Conservation (phyloP, 2,888 invertebrate species). For the Hyles lineata region DNA sequence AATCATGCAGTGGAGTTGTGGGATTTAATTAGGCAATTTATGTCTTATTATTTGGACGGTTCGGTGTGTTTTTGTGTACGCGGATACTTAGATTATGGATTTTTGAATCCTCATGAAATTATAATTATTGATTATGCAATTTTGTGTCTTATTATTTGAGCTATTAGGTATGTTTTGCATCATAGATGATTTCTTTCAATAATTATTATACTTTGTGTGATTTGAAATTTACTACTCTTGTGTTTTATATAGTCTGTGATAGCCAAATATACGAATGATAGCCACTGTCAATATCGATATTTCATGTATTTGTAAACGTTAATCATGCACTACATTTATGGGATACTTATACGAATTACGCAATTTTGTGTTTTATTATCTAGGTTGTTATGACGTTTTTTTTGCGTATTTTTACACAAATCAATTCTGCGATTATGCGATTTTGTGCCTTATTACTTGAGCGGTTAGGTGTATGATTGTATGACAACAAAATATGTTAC, state of each 20-base stretch:
- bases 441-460: too few species aligned
- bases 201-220: too few species aligned
- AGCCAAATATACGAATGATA: not conserved
- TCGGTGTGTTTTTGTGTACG: not conserved
- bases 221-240: too few species aligned
- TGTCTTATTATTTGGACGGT: not conserved
- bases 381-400: not conserved
- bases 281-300: not conserved
- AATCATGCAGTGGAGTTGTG: slow-evolving; percentile 13
- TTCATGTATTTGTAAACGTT: not conserved
- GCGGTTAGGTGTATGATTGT: too few species aligned
- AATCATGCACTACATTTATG: slow-evolving; percentile 6
- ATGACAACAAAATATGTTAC: too few species aligned
- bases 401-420: too few species aligned
- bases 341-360: not conserved
- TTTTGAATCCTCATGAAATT: not conserved
- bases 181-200: too few species aligned
- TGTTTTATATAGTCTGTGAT: not conserved
- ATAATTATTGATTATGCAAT: too few species aligned
- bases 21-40: not conserved
- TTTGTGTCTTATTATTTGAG: too few species aligned
- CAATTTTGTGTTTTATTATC: not conserved
- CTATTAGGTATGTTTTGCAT: not conserved
- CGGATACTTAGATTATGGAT: not conserved
- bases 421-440: too few species aligned